Evolutionary conservation across 1,140 invertebrate genomes (phyloP).

Genomic region (Pogonomyrmex barbatus): DNA sequence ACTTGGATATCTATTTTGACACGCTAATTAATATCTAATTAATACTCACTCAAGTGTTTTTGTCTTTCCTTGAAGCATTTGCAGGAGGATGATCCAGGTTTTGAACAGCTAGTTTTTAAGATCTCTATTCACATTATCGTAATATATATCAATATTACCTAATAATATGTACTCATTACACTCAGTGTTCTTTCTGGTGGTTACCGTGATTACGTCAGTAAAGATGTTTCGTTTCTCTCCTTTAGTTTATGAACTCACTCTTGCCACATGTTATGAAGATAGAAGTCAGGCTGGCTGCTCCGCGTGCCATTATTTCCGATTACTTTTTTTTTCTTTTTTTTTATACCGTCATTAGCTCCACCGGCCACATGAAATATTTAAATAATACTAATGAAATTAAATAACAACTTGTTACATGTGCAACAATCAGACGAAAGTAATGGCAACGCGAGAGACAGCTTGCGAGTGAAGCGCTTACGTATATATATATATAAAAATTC

Average conservation of each 20-base stretch:
- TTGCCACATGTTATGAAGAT: constrained; percentile 82
- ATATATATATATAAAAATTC: constrained; percentile 77
- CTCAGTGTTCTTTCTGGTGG: constrained; percentile 82
- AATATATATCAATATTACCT: constrained; percentile 77
- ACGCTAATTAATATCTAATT: constrained; percentile 80
- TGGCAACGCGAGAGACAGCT: constrained; percentile 67
- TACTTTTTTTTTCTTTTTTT: background rate
- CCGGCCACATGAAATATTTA: constrained; percentile 29
- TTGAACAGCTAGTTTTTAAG: constrained; percentile 85
- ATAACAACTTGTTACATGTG: constrained; percentile 52
- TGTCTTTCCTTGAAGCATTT: constrained; percentile 86
- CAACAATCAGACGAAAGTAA: constrained; percentile 66
- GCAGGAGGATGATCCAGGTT: constrained; percentile 86
- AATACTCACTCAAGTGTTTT: constrained; percentile 83
- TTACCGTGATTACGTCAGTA: constrained; percentile 82
- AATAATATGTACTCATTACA: constrained; percentile 82
- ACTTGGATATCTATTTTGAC: constrained; percentile 76
- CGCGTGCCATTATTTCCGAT: constrained; percentile 60
- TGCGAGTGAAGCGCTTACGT: constrained; percentile 74
- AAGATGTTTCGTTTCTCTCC: constrained; percentile 80
- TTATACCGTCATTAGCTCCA: constrained; percentile 19
- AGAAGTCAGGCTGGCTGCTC: constrained; percentile 76
- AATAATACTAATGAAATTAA: constrained; percentile 46
- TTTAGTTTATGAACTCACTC: constrained; percentile 81
- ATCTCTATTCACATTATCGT: constrained; percentile 81